Evolutionary conservation across 2,888 invertebrate species (phyloP), one percentile per base, ranked within the genome.

Genomic region (Formica aserva): DNA sequence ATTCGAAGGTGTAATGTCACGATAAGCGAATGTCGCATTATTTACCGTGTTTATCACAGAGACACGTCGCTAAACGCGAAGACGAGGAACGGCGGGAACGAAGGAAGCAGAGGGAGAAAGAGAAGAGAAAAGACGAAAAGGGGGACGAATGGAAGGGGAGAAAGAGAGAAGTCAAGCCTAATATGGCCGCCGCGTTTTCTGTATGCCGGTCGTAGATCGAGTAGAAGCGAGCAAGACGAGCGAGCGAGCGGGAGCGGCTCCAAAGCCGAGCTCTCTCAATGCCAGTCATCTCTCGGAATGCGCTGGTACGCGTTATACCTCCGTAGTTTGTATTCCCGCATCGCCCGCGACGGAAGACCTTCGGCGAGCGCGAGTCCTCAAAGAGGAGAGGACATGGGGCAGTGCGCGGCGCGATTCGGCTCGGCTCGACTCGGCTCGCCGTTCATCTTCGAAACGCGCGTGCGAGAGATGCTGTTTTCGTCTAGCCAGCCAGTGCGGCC

Each of bases 231-330:
- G 80, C 84, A 83, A 71, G 57, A 45, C 32, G 45, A 62, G 84
- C 81, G 80, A 72, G 78, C 81, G 83, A 86, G 88, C 92, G 90
- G 90, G 91, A 89, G 92, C 92, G 93, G 92, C 91, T 90, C 89
- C 86, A 89, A 88, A 92, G 92, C 90, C 89, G 32, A 90, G 91
- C 92, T 94, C 93, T 94, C 52, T 69, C 94, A 93, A 94, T 94
- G 94, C 93, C 94, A 93, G 94, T 93, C 94, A 94, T 94, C 94
- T 93, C 92, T 91, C 88, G 92, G 94, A 94, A 94, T 94, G 94
- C 92, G 92, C 91, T 90, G 35, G 60, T 91, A 85, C 85, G 83
- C 65, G 35, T 32, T 32, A 29, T 45, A 35, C 66, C 77, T 76
- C 18, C 69, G 91, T 91, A 93, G 92, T 94, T 94, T 92, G 93